phyloP scores from a whole-genome alignment of 2,797 vertebrate species.

The Myotis vivesi region DNA sequence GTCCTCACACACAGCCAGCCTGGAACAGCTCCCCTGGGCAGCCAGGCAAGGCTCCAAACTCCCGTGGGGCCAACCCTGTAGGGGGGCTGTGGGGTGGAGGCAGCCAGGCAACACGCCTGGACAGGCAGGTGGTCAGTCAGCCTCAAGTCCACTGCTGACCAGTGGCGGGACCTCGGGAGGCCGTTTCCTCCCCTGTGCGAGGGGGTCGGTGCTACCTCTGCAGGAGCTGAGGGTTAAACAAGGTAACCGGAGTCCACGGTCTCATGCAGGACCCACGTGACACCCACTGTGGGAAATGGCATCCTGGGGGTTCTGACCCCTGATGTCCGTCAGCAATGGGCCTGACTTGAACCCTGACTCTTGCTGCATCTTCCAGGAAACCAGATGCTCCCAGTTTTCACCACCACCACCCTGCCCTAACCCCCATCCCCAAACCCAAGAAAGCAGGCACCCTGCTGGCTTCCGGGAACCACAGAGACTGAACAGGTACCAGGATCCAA shows the following conservation, averaged over 20 bases:
- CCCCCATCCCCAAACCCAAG: not conserved
- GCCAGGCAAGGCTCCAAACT: not conserved
- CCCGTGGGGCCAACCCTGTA: fast-evolving
- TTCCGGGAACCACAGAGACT: not conserved
- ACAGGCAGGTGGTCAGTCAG: not conserved
- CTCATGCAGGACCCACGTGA: not conserved
- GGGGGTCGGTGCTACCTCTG: not conserved
- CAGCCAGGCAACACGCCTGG: not conserved
- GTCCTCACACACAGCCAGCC: not conserved
- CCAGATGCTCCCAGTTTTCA: not conserved
- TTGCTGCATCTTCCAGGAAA: not conserved
- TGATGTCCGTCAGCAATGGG: not conserved
- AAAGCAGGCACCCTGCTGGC: not conserved
- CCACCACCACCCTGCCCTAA: not conserved
- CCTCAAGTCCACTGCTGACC: not conserved
- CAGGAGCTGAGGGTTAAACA: not conserved
- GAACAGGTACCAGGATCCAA: not conserved
- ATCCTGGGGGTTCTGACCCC: not conserved
- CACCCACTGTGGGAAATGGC: not conserved
- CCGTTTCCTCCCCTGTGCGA: not conserved
- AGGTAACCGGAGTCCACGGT: not conserved
- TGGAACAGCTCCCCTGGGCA: not conserved
- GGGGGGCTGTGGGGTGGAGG: not conserved
- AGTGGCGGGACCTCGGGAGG: not conserved
- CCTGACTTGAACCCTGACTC: not conserved